Evolutionary conservation across 2,888 invertebrate species (phyloP), one percentile per base, ranked within the genome.

Genomic region (Cryptus viduatorius): DNA sequence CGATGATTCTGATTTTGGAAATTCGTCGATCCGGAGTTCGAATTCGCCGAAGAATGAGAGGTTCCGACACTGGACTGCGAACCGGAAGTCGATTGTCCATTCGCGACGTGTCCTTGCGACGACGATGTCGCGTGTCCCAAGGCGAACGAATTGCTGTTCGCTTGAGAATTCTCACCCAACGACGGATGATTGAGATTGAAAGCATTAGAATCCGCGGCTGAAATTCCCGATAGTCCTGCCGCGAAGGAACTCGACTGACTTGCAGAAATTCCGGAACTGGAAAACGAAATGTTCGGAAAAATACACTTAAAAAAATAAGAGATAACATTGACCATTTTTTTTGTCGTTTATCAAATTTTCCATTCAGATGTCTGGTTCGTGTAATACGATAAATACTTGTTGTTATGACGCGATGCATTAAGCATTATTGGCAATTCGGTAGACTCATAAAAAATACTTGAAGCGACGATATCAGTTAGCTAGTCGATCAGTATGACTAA

Each of bases 201-300:
- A 0, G 92, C 86, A 59, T 88, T 91, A 0, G 92, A 82, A 72
- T 91, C 89, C 0, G 92, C 87, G 4, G 88, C 86, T 1, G 91
- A 90, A 46, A 92, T 86, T n/a, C 92, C 92, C 1, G 86, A 82
- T 3, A 87, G 81, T 42, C 92, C 92, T 1, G 90, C 90, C 4
- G 92, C 87, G 79, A 92, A 88, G 4, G 92, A 91, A 69, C 86
- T 82, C 65, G 92, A 92, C 67, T 90, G 90, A 83, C 92, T 92
- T 16, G 90, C 88, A 4, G 92, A 89, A 50, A 91, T 86, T 53
- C 83, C 86, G 0, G 88, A 85, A 24, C 91, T 92, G 67, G 56
- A 76, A 77, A 67, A 24, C 24, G 48, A 48, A 10, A n/a, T 48
- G 12, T 48, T 48, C 0, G 48, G 12, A 16, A 68, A 59, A 37